Evolutionary conservation across 1,140 invertebrate genomes (phyloP).

Genomic region (Cherax quadricarinatus): DNA sequence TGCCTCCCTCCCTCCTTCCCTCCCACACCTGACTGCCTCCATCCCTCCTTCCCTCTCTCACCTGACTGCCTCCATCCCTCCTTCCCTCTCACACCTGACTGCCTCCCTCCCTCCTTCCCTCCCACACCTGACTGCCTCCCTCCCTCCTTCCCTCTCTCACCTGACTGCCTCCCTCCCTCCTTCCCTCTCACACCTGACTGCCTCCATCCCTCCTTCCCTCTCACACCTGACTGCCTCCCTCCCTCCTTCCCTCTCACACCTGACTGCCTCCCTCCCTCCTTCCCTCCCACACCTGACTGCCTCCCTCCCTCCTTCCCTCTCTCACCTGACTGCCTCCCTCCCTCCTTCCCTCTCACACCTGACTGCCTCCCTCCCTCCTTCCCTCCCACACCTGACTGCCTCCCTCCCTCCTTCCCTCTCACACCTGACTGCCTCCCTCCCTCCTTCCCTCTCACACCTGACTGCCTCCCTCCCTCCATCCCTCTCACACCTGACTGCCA

Average conservation of each 20-base stretch:
- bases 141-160: too few species aligned
- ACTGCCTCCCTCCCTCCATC: too few species aligned
- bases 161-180: too few species aligned
- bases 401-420: too few species aligned
- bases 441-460: not conserved
- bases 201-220: too few species aligned
- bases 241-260: not conserved
- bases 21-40: too few species aligned
- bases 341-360: not conserved
- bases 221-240: not conserved
- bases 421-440: too few species aligned
- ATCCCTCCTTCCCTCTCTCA: too few species aligned
- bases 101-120: not conserved
- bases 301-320: too few species aligned
- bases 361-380: not conserved
- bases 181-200: not conserved
- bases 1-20: not conserved
- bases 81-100: not conserved
- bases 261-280: not conserved
- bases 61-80: not conserved
- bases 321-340: not conserved
- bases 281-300: not conserved
- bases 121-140: not conserved
- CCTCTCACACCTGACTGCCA: too few species aligned
- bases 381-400: not conserved